A percentile compares a stretch with the other conserved stretches of the same genome.
Conservation (phyloP, 2,888 invertebrate genomes). For the Melanostoma scalare region DNA sequence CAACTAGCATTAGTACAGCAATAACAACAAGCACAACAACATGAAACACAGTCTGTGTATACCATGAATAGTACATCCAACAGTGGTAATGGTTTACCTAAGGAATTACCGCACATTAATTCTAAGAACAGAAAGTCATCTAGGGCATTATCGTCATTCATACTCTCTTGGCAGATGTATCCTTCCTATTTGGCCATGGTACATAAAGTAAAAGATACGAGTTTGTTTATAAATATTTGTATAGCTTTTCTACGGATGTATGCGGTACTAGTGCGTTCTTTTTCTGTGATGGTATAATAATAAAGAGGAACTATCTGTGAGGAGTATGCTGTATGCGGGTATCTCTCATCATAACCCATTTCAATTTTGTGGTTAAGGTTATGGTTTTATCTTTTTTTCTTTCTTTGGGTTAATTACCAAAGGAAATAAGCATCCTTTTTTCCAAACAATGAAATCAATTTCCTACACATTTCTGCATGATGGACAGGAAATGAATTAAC, state of each 20-base stretch:
- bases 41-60: constrained; percentile 13
- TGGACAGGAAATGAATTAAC: not conserved
- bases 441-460: constrained; percentile 40
- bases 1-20: constrained; percentile 15
- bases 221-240: constrained; percentile 23
- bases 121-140: constrained; percentile 67
- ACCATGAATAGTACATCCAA: constrained; percentile 19
- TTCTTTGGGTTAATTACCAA: constrained; percentile 46
- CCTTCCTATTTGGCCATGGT: constrained; percentile 30
- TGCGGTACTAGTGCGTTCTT: constrained; percentile 4
- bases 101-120: constrained; percentile 69
- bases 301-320: constrained; percentile 48
- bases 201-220: constrained; percentile 49
- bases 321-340: constrained; percentile 10
- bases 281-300: constrained; percentile 3
- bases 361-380: constrained; percentile 63
- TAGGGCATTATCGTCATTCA: constrained; percentile 63
- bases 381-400: constrained; percentile 53
- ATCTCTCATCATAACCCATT: constrained; percentile 59
- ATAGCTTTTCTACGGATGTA: constrained; percentile 24
- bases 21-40: constrained; percentile 15
- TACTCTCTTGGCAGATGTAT: constrained; percentile 25
- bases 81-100: constrained; percentile 45
- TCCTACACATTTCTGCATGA: constrained; percentile 7
- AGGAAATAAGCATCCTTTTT: constrained; percentile 12